phyloP scores from a whole-genome alignment of 2,113 vertebrate genomes.

The Microcebus griseorufus region DNA sequence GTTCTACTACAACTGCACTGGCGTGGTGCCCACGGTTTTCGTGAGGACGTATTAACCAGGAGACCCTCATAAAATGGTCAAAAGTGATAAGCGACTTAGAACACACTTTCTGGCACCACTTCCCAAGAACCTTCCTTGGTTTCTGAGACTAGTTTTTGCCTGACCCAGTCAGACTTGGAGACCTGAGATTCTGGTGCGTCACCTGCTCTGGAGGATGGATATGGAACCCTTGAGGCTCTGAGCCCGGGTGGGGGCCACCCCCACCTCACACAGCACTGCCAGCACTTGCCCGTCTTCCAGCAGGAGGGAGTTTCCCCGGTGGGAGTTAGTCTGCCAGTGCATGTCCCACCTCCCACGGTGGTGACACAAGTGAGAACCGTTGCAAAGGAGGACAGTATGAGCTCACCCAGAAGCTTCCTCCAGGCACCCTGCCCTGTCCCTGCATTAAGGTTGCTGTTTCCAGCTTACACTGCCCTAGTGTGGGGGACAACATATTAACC shows the following conservation, averaged over 20 bases:
- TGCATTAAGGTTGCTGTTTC: not conserved
- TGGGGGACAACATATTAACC: not conserved
- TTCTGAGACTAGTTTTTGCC: not conserved
- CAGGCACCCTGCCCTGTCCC: rapidly evolving
- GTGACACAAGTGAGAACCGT: too few species aligned
- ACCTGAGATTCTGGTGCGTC: rapidly evolving
- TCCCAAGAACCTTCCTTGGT: not conserved
- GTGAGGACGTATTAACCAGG: not conserved
- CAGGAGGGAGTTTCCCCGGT: rapidly evolving
- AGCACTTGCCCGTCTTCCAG: rapidly evolving
- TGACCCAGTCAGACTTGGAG: not conserved
- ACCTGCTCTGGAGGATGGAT: rapidly evolving
- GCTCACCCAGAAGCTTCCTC: not conserved
- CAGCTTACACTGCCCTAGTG: too few species aligned
- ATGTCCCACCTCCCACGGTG: rapidly evolving
- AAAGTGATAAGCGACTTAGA: not conserved
- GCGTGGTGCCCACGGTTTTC: not conserved
- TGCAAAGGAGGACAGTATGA: not conserved
- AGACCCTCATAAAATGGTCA: not conserved
- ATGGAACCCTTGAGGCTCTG: rapidly evolving
- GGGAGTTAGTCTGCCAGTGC: not conserved
- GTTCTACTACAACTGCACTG: not conserved
- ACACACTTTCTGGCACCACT: too few species aligned
- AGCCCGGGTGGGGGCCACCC: not conserved
- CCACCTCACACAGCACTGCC: rapidly evolving